phyloP scores from a whole-genome alignment of 2,113 vertebrate species.

The Cololabis saira region DNA sequence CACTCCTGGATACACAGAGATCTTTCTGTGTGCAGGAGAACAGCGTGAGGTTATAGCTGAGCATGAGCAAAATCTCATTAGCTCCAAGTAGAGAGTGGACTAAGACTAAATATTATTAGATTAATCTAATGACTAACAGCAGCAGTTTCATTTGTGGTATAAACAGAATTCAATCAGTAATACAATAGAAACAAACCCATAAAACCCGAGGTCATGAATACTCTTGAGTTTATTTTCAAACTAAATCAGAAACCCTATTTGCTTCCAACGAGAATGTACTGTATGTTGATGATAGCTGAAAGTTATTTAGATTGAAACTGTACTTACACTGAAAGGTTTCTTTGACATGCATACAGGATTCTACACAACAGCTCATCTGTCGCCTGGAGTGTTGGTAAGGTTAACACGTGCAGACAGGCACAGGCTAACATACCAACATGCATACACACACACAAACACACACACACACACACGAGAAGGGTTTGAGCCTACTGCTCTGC shows the following conservation, averaged over 20 bases:
- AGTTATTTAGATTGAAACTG: neutral
- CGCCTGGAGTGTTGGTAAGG: conserved; percentile 63
- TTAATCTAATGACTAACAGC: conserved; percentile 83
- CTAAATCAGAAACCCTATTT: conserved; percentile 16
- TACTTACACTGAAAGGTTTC: neutral
- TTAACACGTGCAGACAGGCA: conserved; percentile 39
- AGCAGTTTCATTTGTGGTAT: conserved; percentile 81
- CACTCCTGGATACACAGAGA: conserved; percentile 57
- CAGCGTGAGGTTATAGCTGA: conserved; percentile 58
- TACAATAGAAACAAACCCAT: conserved; percentile 57
- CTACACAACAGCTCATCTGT: conserved; percentile 67
- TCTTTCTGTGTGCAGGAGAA: conserved; percentile 53
- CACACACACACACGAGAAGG: conserved; percentile 21
- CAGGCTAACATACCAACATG: conserved; percentile 18
- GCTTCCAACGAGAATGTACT: neutral
- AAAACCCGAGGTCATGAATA: conserved; percentile 29
- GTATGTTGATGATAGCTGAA: neutral
- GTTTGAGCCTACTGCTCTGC: conserved; percentile 58
- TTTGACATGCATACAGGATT: conserved; percentile 38
- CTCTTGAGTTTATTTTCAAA: conserved; percentile 8
- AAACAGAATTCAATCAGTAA: conserved; percentile 75
- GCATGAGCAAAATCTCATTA: conserved; percentile 78
- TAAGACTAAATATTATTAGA: conserved; percentile 77
- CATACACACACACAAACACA: too few species aligned
- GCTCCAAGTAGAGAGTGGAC: conserved; percentile 63